Percentiles rank a stretch among this genome's conserved stretches.
Conservation (phyloP, 2,888 invertebrate genomes). For the Cerastoderma edule region DNA sequence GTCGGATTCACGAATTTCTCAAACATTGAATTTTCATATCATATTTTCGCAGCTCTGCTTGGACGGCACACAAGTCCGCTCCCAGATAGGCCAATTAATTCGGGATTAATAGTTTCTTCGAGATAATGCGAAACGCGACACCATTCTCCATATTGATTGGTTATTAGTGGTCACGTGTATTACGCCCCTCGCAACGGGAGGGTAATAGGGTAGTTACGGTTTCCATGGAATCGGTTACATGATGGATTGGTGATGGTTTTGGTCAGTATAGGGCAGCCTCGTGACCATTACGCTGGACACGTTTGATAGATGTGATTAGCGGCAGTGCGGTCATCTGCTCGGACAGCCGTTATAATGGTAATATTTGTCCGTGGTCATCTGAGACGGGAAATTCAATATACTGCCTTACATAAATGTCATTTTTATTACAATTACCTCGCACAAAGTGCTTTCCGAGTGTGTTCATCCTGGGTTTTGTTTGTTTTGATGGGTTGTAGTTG, state of each 20-base stretch:
- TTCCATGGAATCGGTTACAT: slow-evolving; percentile 35
- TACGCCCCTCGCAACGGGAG: slow-evolving; percentile 54
- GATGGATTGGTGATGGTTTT: slow-evolving; percentile 48
- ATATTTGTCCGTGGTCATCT: slow-evolving; percentile 10
- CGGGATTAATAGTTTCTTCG: slow-evolving; percentile 54
- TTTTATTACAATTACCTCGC: slow-evolving; percentile 16
- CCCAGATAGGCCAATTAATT: slow-evolving; percentile 49
- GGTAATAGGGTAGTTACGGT: slow-evolving; percentile 52
- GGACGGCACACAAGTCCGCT: slow-evolving; percentile 3
- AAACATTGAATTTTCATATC: slow-evolving; percentile 28
- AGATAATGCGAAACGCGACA: slow-evolving; percentile 53
- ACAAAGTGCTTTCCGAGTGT: no score
- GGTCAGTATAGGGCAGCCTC: slow-evolving; percentile 25
- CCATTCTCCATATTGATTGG: slow-evolving; percentile 60
- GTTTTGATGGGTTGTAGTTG: no score
- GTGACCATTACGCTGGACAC: slow-evolving; percentile 31
- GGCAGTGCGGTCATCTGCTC: slow-evolving; percentile 17
- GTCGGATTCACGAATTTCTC: slow-evolving; percentile 12
- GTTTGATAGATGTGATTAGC: slow-evolving; percentile 51
- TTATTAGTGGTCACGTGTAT: slow-evolving; percentile 54
- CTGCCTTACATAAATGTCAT: slow-evolving; percentile 12
- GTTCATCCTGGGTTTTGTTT: no score
- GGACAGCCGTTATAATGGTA: slow-evolving; percentile 11
- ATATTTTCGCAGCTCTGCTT: slow-evolving; percentile 23
- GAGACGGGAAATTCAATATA: slow-evolving; percentile 1